These are phyloP conservation scores for Alexandromys fortis DNA, from an alignment of 2,113 vertebrate species.

Conservation along the genomic window DNA sequence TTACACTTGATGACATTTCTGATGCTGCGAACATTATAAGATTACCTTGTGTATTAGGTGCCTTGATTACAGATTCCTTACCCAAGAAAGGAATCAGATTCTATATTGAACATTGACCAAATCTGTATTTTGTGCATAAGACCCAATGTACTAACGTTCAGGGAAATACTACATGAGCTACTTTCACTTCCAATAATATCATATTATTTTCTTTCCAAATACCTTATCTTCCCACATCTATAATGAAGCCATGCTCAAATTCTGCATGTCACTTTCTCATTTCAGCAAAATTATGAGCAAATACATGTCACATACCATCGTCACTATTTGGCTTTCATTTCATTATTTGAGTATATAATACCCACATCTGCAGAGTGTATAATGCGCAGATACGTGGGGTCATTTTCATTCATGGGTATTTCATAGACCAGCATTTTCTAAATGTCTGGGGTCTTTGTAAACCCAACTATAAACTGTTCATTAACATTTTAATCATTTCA, in stretches of 20 bases:
- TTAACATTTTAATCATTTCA: slow-evolving; percentile 82
- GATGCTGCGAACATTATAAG: slow-evolving; percentile 17
- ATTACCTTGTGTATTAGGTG: slow-evolving; percentile 17
- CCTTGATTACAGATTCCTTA: neutral
- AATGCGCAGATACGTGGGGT: slow-evolving; percentile 80
- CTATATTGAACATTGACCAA: slow-evolving; percentile 6
- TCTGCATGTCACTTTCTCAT: slow-evolving; percentile 75
- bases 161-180: neutral
- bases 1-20: slow-evolving; percentile 41
- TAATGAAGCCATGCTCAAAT: slow-evolving; percentile 65
- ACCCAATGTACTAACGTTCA: neutral
- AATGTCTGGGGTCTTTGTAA: slow-evolving; percentile 78
- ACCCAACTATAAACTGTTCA: slow-evolving; percentile 81
- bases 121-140: neutral
- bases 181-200: slow-evolving; percentile 65
- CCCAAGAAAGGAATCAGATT: neutral
- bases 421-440: slow-evolving; percentile 81
- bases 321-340: slow-evolving; percentile 79
- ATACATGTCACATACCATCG: slow-evolving; percentile 74
- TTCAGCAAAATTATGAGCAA: slow-evolving; percentile 74
- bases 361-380: slow-evolving; percentile 71
- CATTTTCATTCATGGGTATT: slow-evolving; percentile 84
- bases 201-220: slow-evolving; percentile 53
- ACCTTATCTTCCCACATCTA: slow-evolving; percentile 24
- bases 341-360: slow-evolving; percentile 77